Evolutionary conservation across 2,113 vertebrate species (phyloP).

Genomic region (Sinosuthora webbiana): DNA sequence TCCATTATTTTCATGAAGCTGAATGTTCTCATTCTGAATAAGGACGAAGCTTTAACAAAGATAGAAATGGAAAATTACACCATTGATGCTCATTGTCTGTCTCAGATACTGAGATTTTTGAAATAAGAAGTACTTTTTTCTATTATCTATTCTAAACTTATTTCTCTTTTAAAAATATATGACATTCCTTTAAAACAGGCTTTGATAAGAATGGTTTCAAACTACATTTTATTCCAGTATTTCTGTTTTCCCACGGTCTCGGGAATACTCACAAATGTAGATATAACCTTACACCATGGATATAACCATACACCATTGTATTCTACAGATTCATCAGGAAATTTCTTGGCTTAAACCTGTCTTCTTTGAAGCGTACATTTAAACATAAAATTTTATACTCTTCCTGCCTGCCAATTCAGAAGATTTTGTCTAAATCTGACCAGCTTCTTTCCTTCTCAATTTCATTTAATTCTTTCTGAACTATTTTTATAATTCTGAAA

Average conservation of each 20-base stretch:
- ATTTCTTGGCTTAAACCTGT: neutral
- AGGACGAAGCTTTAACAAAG: neutral
- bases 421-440: neutral
- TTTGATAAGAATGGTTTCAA: neutral
- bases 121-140: neutral
- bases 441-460: neutral
- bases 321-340: neutral
- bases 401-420: neutral
- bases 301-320: neutral
- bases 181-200: neutral
- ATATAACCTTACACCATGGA: neutral
- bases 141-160: neutral
- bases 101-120: neutral
- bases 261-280: neutral
- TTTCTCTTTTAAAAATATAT: neutral
- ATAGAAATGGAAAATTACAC: neutral
- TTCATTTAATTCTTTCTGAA: neutral
- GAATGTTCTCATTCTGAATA: neutral
- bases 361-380: neutral
- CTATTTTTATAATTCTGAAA: neutral
- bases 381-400: neutral
- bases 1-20: neutral
- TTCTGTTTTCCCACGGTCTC: neutral
- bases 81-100: neutral
- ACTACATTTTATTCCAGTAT: neutral